Conservation (phyloP, 1,140 invertebrate species). For the Metopolophium dirhodum region DNA sequence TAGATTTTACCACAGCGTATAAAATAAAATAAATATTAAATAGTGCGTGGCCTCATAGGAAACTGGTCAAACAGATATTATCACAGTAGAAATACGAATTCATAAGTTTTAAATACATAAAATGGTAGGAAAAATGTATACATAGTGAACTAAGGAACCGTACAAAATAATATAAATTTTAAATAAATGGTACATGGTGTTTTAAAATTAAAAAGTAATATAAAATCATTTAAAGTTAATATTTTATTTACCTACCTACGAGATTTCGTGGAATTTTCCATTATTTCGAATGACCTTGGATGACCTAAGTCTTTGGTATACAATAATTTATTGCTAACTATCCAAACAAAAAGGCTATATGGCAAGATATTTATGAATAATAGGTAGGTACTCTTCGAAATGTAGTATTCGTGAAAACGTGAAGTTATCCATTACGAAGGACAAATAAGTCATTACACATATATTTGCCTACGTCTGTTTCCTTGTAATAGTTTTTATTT, state of each 20-base stretch:
- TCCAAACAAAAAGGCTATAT: not conserved
- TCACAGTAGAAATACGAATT: no score
- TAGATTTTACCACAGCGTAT: no score
- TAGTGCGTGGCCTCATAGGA: no score
- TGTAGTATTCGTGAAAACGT: not conserved
- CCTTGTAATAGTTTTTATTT: conserved; percentile 6
- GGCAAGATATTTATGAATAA: not conserved
- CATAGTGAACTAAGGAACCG: no score
- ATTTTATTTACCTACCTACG: not conserved
- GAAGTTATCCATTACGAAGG: not conserved
- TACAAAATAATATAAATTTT: no score
- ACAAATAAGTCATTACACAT: not conserved
- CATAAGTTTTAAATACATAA: no score
- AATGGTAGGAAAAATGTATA: not conserved
- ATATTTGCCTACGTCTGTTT: not conserved
- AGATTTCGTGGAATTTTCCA: not conserved
- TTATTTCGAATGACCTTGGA: not conserved
- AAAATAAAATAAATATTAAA: no score
- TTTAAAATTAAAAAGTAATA: not conserved
- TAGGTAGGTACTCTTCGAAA: not conserved
- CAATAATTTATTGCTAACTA: not conserved
- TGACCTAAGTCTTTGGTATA: not conserved
- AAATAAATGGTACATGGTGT: not conserved
- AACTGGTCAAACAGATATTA: no score
- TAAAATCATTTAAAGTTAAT: not conserved